Evolutionary conservation across 2,113 vertebrate species (phyloP).

Genomic region (Sisor rabdophorus): DNA sequence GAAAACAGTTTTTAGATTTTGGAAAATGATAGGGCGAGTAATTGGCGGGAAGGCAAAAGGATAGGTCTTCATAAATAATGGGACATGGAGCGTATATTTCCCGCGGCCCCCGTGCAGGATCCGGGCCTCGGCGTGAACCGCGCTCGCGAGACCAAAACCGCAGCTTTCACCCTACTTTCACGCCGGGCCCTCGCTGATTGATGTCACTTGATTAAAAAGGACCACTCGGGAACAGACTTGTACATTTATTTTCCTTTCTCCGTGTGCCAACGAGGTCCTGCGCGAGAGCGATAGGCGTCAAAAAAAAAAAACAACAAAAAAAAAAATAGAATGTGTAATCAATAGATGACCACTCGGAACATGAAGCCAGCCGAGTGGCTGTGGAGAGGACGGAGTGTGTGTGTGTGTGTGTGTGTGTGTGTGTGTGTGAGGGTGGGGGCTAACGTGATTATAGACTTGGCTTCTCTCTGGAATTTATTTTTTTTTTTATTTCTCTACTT

Average conservation of each 20-base stretch:
- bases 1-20: constrained; percentile 99
- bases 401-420: constrained; percentile 40
- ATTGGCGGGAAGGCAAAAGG: constrained; percentile 97
- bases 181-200: constrained; percentile 73
- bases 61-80: constrained; percentile 96
- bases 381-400: constrained; percentile 47
- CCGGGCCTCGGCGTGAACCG: constrained; percentile 55
- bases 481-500: constrained; percentile 54
- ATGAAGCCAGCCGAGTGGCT: constrained; percentile 61
- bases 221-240: constrained; percentile 68
- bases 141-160: constrained; percentile 71
- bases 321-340: constrained; percentile 80
- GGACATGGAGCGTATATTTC: constrained; percentile 99
- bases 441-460: constrained; percentile 76
- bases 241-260: constrained; percentile 71
- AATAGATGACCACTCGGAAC: constrained; percentile 77
- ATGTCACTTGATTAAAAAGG: constrained; percentile 84
- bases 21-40: constrained; percentile 99
- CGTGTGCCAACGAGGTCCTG: constrained; percentile 52
- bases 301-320: too few species aligned
- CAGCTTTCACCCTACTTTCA: constrained; percentile 60
- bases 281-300: constrained; percentile 59
- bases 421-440: constrained; percentile 42
- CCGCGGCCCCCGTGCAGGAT: constrained; percentile 52
- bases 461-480: constrained; percentile 47